Conservation (phyloP, 2,113 vertebrate genomes). For the Plecotus auritus region DNA sequence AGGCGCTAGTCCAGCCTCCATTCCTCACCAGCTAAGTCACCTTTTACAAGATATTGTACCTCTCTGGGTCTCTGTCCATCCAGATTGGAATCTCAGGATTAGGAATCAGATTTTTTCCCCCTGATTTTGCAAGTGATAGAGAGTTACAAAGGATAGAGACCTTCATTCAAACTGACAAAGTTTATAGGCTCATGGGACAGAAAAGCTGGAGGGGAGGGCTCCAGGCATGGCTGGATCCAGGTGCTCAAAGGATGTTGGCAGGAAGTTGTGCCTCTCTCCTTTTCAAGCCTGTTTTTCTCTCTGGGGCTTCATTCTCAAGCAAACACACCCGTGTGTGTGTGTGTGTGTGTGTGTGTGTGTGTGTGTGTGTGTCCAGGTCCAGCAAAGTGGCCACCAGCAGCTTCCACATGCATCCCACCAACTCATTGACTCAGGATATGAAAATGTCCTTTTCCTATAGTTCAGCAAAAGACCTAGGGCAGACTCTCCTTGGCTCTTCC, state of each 20-base stretch:
- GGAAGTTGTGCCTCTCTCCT: not conserved
- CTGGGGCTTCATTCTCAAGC: not conserved
- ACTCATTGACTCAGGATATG: not conserved
- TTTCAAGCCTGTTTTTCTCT: not conserved
- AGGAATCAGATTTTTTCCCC: not conserved
- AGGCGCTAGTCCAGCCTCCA: not conserved
- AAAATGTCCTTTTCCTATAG: not conserved
- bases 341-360: not conserved
- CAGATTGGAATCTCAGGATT: not conserved
- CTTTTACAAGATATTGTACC: not conserved
- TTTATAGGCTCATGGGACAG: not conserved
- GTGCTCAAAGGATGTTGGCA: not conserved
- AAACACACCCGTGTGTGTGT: not conserved
- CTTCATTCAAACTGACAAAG: not conserved
- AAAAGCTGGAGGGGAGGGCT: not conserved
- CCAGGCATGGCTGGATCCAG: not conserved
- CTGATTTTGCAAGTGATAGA: not conserved
- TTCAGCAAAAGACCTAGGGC: not conserved
- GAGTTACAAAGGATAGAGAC: not conserved
- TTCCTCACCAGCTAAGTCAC: not conserved
- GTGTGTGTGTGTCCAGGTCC: not conserved
- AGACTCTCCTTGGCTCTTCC: not conserved
- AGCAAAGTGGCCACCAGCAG: not conserved
- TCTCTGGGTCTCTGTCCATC: not conserved
- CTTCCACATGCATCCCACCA: not conserved